These are phyloP conservation scores for Lithobates sylvaticus DNA, from an alignment of 2,797 vertebrate genomes.

Conservation along the genomic window DNA sequence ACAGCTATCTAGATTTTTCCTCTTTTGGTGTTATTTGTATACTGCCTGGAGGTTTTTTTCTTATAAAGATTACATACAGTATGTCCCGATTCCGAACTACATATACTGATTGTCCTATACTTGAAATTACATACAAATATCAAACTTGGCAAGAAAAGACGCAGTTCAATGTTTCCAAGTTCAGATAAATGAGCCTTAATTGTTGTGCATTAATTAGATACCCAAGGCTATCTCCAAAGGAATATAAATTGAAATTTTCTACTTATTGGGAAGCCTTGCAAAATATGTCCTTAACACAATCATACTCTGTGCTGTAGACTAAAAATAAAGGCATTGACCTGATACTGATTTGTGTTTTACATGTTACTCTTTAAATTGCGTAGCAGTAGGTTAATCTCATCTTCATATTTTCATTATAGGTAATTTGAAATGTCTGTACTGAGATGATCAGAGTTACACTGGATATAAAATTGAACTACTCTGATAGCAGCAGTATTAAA, in stretches of 20 bases:
- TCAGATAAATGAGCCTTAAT: slow-evolving; percentile 72
- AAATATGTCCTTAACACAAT: slow-evolving; percentile 63
- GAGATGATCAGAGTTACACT: slow-evolving; percentile 22
- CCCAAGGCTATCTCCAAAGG: slow-evolving; percentile 71
- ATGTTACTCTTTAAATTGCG: slow-evolving; percentile 61
- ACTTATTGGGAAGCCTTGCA: slow-evolving; percentile 65
- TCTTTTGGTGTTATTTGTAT: slow-evolving; percentile 64
- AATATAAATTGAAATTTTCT: slow-evolving; percentile 69
- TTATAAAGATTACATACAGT: slow-evolving; percentile 69
- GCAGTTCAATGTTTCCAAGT: slow-evolving; percentile 68
- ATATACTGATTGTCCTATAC: slow-evolving; percentile 60
- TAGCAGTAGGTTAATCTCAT: slow-evolving; percentile 62
- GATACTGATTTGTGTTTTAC: slow-evolving; percentile 61
- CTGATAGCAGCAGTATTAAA: not conserved
- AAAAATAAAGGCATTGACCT: slow-evolving; percentile 59
- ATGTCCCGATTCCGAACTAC: slow-evolving; percentile 66
- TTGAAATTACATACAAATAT: slow-evolving; percentile 72
- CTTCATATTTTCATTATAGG: slow-evolving; percentile 43
- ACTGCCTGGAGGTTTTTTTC: slow-evolving; percentile 73
- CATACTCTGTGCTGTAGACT: slow-evolving; percentile 37
- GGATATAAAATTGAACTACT: slow-evolving; percentile 21
- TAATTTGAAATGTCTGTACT: slow-evolving; percentile 51
- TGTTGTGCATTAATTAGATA: slow-evolving; percentile 71
- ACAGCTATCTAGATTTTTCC: slow-evolving; percentile 74
- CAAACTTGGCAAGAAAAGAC: slow-evolving; percentile 68